Evolutionary conservation across 2,797 vertebrate species (phyloP), one percentile per base, ranked within the genome.

Genomic region (Myotis daubentonii): DNA sequence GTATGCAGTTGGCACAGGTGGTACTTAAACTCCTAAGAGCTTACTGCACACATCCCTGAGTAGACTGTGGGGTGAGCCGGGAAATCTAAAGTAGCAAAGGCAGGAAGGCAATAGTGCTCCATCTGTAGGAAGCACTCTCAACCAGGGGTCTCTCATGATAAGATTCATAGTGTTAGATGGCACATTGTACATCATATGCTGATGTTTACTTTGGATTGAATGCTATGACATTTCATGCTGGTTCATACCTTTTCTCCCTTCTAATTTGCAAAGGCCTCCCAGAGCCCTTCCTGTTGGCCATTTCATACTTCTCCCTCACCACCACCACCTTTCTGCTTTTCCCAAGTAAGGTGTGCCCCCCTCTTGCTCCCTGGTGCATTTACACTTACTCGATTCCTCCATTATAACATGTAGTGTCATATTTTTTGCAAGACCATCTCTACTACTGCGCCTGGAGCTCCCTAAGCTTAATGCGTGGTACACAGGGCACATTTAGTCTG

Each of bases 401-500:
- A 3, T 65, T 33, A 5, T 13, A n/a, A 2, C 6, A 23, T 62
- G 2, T 33, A 51, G 86, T 8, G 1, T 33, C 44, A 20, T 66
- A 30, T 53, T 66, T 75, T 76, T 41, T 68, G 53, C 17, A 44
- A 86, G 30, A 36, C 41, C 4, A 0, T 38, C 47, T 84, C 60
- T 8, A 38, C 62, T 22, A 28, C 20, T 70, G 49, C 1, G 0
- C 55, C 38, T 38, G 9, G 66, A 66, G n/a, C 23, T 66, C 33
- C 38, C 28, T 11, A 13, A 15, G 17, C 60, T 71, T 60, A 16
- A 9, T 33, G 51, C 28, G 87, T 10, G 3, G 16, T 23, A 17
- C 9, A 7, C 8, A 23, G 6, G 12, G 15, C 28, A 11, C 0
- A 1, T 23, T 38, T 15, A 1, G 8, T 33, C 17, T 51, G 9